Base-by-base conservation (phyloP, 1,140 invertebrate species). In the Cotesia chilonis region DNA sequence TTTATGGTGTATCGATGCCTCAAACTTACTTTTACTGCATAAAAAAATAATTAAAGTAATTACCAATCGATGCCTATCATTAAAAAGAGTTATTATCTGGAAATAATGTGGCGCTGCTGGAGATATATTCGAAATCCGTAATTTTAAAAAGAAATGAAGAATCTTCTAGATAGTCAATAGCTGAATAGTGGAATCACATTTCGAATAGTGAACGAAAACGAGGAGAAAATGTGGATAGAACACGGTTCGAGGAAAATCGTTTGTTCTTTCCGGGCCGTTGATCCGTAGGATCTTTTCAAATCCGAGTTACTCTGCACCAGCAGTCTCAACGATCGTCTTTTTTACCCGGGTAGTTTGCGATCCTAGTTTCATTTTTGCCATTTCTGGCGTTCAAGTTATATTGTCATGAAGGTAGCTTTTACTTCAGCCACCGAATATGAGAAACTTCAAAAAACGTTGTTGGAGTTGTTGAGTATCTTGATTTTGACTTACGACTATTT, bases 241-340 rank as follows among this genome's bases (percentile, higher is more conserved):
- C 80, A 85, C 80, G 80, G 81, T 86, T 82, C 80, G 83, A 76
- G 77, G 81, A 84, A 84, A 82, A 84, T 82, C 83, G 83, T 85
- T 86, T 86, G 84, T 86, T 85, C 85, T 85, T 86, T 85, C 82
- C 84, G 74, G 80, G 77, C 79, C 83, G 81, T 72, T 85, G 84
- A 82, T 75, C 82, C 82, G 83, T 86, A 82, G 83, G 84, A 86
- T 85, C 84, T 85, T 86, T 86, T 86, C 83, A 82, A 85, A 85
- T 85, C 82, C 84, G 81, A 80, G 83, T 84, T 85, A 85, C 83
- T 80, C 83, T 80, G 77, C 81, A 75, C 73, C 47, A 52, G 47
- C 47, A n/a, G 35, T 52, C 7, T 20, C 36, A 37, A 65, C 47
- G 66, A 47, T 67, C 37, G 69, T 47, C 66, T 61, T 54, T 69